These are phyloP conservation scores for Cygnus olor DNA, from an alignment of 2,797 vertebrate genomes.

Conservation along the genomic window DNA sequence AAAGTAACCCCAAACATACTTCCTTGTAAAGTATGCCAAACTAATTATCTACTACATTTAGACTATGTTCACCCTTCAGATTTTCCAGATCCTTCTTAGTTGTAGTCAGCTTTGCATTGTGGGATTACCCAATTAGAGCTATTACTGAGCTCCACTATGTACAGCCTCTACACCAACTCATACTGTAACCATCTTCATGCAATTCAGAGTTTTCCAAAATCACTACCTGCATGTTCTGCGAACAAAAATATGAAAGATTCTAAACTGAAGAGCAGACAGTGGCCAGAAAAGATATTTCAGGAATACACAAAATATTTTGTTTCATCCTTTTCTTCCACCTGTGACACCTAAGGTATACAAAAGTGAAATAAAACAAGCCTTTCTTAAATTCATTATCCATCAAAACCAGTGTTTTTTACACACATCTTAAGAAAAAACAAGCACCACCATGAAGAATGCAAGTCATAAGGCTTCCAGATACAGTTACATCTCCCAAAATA, in stretches of 20 bases:
- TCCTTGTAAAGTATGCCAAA: not conserved
- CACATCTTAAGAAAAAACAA: not conserved
- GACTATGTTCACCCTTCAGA: not conserved
- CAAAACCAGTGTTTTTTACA: not conserved
- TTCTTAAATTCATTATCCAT: not conserved
- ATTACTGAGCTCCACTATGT: not conserved
- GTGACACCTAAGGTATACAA: not conserved
- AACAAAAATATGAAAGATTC: not conserved
- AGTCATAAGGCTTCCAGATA: conserved; percentile 3
- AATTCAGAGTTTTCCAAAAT: not conserved
- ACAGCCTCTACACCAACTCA: not conserved
- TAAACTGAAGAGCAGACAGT: not conserved
- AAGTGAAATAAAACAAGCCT: not conserved
- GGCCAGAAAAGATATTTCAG: not conserved
- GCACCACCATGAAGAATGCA: not conserved
- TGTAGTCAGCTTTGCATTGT: not conserved
- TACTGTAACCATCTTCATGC: not conserved
- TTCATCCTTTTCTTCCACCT: not conserved
- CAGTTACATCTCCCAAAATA: conserved; percentile 4
- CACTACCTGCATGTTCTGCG: not conserved
- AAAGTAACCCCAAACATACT: not conserved
- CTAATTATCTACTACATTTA: not conserved
- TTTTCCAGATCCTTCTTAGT: not conserved
- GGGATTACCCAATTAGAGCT: not conserved
- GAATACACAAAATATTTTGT: not conserved